Conservation (phyloP, 2,113 vertebrate species). For the Machaerirhynchus nigripectus region DNA sequence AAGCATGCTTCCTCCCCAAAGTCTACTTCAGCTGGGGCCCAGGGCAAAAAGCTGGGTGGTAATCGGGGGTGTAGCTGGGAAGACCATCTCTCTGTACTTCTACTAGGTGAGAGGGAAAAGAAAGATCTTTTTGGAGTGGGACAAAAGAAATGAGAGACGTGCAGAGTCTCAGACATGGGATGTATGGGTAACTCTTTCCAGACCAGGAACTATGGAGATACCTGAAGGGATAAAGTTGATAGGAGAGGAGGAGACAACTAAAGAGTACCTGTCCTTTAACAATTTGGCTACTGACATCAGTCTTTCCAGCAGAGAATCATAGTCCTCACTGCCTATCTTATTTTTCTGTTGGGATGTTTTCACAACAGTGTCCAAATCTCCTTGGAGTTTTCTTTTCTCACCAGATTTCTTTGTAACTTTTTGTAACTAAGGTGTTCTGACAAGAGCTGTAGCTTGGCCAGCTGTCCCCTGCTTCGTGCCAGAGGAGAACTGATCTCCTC, state of each 20-base stretch:
- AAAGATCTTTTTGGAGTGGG: not conserved
- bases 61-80: accelerated
- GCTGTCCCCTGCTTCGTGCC: not conserved
- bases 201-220: not conserved
- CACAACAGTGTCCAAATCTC: not conserved
- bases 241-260: not conserved
- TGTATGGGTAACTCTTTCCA: not conserved
- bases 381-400: not conserved
- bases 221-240: not conserved
- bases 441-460: not conserved
- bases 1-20: not conserved
- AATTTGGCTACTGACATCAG: not conserved
- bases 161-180: not conserved
- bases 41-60: not conserved
- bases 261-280: not conserved
- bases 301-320: not conserved
- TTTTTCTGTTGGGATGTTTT: not conserved
- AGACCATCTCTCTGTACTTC: not conserved
- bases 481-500: not conserved
- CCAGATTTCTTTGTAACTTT: not conserved
- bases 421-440: not conserved
- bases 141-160: not conserved
- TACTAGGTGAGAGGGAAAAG: not conserved
- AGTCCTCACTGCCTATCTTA: not conserved
- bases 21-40: accelerated